Conservation (phyloP, 2,113 vertebrate species). For the Cariama cristata region DNA sequence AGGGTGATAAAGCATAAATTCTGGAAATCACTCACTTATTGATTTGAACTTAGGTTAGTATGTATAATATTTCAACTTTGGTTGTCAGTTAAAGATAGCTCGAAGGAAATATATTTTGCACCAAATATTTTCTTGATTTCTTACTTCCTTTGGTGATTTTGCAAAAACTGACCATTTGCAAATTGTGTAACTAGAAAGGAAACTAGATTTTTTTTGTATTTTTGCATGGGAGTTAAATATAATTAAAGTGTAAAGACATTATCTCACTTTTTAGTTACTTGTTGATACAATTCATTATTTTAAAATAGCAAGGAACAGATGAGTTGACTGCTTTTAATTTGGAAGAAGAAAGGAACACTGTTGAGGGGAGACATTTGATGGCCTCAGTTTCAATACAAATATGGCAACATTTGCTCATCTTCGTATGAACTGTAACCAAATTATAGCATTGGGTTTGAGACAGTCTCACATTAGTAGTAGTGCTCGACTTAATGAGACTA, state of each 20-base stretch:
- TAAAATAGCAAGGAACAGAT: neutral
- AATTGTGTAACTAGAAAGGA: neutral
- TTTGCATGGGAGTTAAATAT: neutral
- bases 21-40: constrained; percentile 28
- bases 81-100: neutral
- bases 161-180: neutral
- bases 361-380: neutral
- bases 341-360: neutral
- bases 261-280: neutral
- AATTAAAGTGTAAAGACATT: neutral
- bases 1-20: neutral
- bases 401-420: neutral
- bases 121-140: neutral
- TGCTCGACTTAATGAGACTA: neutral
- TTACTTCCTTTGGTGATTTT: neutral
- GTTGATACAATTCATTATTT: neutral
- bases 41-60: neutral
- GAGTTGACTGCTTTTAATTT: neutral
- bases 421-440: neutral
- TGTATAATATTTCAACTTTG: neutral
- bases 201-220: neutral
- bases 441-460: neutral
- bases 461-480: neutral
- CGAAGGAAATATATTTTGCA: neutral
- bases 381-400: neutral